phyloP scores from a whole-genome alignment of 2,113 vertebrate species.

The Corythornis cristatus region DNA sequence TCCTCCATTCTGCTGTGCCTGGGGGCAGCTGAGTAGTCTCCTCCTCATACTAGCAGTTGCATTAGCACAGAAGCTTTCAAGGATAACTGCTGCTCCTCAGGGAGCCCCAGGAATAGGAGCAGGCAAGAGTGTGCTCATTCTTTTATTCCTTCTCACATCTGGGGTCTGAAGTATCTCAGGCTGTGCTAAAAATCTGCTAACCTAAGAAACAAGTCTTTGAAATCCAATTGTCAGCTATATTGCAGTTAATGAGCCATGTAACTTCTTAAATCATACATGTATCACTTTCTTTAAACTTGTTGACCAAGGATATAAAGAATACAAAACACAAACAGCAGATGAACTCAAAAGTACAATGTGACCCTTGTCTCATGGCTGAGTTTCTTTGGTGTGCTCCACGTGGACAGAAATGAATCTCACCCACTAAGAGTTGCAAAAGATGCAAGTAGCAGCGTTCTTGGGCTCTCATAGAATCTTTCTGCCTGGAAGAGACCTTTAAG shows the following conservation, averaged over 20 bases:
- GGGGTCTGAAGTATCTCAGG: slow-evolving; percentile 29
- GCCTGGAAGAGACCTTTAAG: neutral
- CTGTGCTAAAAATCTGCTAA: slow-evolving; percentile 52
- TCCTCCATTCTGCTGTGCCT: neutral
- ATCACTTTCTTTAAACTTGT: slow-evolving; percentile 43
- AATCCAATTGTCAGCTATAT: slow-evolving; percentile 18
- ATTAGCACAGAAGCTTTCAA: slow-evolving; percentile 60
- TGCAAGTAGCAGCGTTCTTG: neutral
- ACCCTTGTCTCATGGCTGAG: neutral
- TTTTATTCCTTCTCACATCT: slow-evolving; percentile 47
- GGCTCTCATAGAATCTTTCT: neutral
- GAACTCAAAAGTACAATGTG: neutral
- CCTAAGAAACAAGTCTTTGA: neutral
- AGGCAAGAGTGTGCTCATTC: slow-evolving; percentile 42
- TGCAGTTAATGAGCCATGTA: slow-evolving; percentile 46
- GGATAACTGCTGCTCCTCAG: slow-evolving; percentile 45
- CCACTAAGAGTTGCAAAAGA: neutral
- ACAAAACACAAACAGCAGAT: slow-evolving; percentile 29
- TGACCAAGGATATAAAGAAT: neutral
- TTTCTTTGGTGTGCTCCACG: neutral
- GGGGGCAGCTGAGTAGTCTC: slow-evolving; percentile 13
- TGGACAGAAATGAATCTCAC: neutral
- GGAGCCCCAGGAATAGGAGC: slow-evolving; percentile 47
- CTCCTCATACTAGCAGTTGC: neutral
- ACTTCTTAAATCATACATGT: neutral